Evolutionary conservation across 2,888 invertebrate genomes (phyloP), one percentile per base, ranked within the genome.

Genomic region (Limnephilus auricula): DNA sequence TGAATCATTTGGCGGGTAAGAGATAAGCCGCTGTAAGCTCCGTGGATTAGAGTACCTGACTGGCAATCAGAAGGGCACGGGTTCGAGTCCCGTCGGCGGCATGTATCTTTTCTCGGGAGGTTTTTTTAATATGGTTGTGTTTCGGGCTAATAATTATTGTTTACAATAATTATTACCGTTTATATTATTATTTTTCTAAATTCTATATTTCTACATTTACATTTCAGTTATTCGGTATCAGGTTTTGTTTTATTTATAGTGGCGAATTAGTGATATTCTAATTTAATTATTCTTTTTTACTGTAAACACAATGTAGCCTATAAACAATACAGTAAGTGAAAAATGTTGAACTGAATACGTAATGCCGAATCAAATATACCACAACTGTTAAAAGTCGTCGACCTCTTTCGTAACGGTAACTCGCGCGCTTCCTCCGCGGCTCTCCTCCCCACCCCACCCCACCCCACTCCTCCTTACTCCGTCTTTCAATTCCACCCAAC

Each of bases 351-450:
- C 82, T 34, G 82, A 37, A 34, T 82, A 82, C 82, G 34, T 32
- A 82, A 82, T 82, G 32, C 6, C 25, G 82, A 82, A 34, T 82
- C 82, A 32, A 82, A 82, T 82, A 34, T 32, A 82, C 82, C 34
- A 82, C 82, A 82, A 82, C 82, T 34, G 31, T 82, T 82, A 32
- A 82, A 82, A 82, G 82, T 82, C 82, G 82, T 34, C 82, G 82
- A 82, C 82, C 82, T 82, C 82, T 82, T 82, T 82, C 82, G 25
- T 82, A 82, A 82, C 32, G 82, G 82, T 82, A 18, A 37, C 82
- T 82, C 82, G 82, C 34, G 82, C 82, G 82, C 82, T 82, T 82
- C 82, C 34, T 82, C 82, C 10, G 82, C 34, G 25, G 82, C 32
- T 32, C 80, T 31, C 80, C n/a, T 10, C 25, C 25, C 65, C 65